Percentiles rank a stretch among this genome's conserved stretches.
Conservation (phyloP, 2,113 vertebrate genomes). For the Sorex fumeus region DNA sequence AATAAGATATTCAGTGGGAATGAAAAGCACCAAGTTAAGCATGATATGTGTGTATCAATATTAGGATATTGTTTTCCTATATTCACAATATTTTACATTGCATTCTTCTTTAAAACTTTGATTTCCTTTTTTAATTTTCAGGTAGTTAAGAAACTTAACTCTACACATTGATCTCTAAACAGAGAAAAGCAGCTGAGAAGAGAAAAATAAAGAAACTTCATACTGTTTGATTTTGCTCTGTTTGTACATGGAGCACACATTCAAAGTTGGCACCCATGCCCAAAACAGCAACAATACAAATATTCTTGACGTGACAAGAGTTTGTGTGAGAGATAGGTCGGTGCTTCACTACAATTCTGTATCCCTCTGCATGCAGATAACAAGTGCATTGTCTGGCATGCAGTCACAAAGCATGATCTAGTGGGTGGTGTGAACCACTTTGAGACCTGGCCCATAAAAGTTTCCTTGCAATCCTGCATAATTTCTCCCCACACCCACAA, state of each 20-base stretch:
- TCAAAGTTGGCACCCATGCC: neutral
- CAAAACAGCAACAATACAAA: neutral
- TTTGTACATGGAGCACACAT: neutral
- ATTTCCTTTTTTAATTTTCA: neutral
- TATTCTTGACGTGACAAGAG: neutral
- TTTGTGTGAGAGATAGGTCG: neutral
- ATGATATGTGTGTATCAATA: neutral
- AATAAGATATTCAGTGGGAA: neutral
- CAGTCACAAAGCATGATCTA: too few species aligned
- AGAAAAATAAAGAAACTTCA: neutral
- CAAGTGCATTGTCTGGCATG: too few species aligned
- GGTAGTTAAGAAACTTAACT: neutral
- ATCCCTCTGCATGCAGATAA: neutral
- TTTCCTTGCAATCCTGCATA: too few species aligned
- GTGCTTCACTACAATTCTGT: neutral
- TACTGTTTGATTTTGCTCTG: neutral
- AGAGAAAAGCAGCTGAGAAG: neutral
- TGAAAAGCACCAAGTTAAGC: neutral
- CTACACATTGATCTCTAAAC: neutral
- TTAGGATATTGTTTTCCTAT: neutral
- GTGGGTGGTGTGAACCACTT: neutral
- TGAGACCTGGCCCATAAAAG: neutral
- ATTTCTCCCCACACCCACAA: neutral
- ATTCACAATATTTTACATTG: neutral
- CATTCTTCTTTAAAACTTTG: neutral